phyloP scores from a whole-genome alignment of 2,113 vertebrate genomes.

The Megalops atlanticus region DNA sequence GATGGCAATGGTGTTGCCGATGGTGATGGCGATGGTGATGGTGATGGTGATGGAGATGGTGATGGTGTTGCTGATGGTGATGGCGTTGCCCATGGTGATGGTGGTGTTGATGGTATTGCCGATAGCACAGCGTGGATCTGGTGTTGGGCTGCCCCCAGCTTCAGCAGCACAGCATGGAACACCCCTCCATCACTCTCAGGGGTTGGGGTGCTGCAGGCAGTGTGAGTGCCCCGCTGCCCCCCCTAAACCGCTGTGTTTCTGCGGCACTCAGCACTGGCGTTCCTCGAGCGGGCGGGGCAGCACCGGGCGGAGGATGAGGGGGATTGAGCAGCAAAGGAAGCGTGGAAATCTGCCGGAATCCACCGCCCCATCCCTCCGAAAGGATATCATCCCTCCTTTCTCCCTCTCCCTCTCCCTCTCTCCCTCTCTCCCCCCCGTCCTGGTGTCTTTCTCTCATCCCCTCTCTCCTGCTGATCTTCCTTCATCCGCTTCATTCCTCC shows the following conservation, averaged over 20 bases:
- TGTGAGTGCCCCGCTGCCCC: background rate
- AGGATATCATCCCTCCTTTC: background rate
- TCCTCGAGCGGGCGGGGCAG: background rate
- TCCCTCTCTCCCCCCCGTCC: constrained; percentile 4
- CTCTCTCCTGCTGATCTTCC: background rate
- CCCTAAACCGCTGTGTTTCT: too few species aligned
- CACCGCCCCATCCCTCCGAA: background rate
- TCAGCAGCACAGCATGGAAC: background rate
- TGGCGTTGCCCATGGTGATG: too few species aligned
- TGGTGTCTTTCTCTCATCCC: too few species aligned
- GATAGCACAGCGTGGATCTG: too few species aligned
- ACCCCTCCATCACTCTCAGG: too few species aligned
- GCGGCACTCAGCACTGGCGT: background rate
- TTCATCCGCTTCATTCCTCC: background rate
- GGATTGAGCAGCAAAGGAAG: too few species aligned
- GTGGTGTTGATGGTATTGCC: too few species aligned
- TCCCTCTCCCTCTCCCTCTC: background rate
- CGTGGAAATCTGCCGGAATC: background rate
- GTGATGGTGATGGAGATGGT: too few species aligned
- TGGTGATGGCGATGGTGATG: too few species aligned
- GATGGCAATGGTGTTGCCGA: too few species aligned
- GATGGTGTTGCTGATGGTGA: too few species aligned
- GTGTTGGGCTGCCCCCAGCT: too few species aligned
- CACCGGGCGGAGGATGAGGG: background rate
- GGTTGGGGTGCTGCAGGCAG: background rate